Evolutionary conservation across 2,888 invertebrate genomes (phyloP), one percentile per base, ranked within the genome.

Genomic region (Podotricha telesiphe): DNA sequence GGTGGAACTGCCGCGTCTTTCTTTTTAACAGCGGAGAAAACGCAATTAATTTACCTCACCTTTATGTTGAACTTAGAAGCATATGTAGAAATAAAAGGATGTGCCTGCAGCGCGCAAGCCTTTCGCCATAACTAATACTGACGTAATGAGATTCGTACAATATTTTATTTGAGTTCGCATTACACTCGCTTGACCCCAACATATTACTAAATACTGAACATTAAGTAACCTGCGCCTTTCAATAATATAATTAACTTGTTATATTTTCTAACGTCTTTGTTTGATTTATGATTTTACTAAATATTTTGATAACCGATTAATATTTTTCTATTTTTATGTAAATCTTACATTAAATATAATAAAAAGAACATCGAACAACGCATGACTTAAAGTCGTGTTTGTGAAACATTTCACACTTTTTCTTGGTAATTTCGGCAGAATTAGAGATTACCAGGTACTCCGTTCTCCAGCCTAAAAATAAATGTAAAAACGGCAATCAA

Each of bases 71-170:
- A 13, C 11, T 42, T 42, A 42, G 11, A 13, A 13, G 2, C 42
- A 42, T 1, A 37, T 37, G 22, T 59, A n/a, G 7, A 45, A 17
- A n/a, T n/a, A 28, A 17, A 37, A 17, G 13, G 8, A 34, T 22
- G 28, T 28, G 28, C 28, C 28, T 6, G 6, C 28, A 28, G 28
- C 6, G 6, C 6, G 6, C 22, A 22, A 45, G 11, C 62, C 62
- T 62, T 19, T 47, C 63, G 40, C 37, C 63, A 64, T 45, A 56
- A 19, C 55, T 64, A 48, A 20, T 20, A 15, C 13, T 68, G 58
- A 64, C n/a, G 68, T 68, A 68, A 68, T 47, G 1, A 28, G 13
- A 48, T 34, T 48, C 48, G 48, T 62, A 62, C 48, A 19, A 62
- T 48, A 62, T 62, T 62, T 22, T 34, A 62, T 62, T 62, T 62